These are phyloP conservation scores for Esperia sulphurella DNA, from an alignment of 2,888 invertebrate genomes.

Conservation along the genomic window DNA sequence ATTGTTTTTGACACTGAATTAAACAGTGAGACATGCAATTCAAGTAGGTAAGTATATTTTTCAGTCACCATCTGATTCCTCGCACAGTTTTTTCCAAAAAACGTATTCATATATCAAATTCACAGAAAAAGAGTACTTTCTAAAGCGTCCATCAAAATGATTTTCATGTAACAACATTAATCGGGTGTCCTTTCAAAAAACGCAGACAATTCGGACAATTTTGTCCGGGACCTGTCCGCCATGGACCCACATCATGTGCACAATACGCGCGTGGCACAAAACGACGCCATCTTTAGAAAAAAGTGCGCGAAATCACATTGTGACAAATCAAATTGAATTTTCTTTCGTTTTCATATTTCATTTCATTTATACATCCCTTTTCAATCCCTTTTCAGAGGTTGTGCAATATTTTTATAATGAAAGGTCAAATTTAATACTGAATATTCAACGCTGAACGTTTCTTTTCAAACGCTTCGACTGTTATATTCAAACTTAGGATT, in stretches of 20 bases:
- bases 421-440: too few relatives aligned
- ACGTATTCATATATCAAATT: conserved; percentile 36
- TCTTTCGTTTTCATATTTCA: conserved; percentile 10
- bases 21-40: too few relatives aligned
- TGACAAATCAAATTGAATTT: conserved; percentile 57
- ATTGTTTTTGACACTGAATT: too few relatives aligned
- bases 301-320: conserved; percentile 45
- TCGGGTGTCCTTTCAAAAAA: conserved; percentile 62
- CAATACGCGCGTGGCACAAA: conserved; percentile 52
- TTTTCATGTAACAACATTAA: conserved; percentile 62
- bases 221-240: conserved; percentile 37
- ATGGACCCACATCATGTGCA: conserved; percentile 65
- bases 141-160: conserved; percentile 66
- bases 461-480: too few relatives aligned
- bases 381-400: background rate
- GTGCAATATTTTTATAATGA: background rate
- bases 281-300: conserved; percentile 52
- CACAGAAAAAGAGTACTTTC: conserved; percentile 49
- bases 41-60: too few relatives aligned
- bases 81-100: conserved; percentile 1
- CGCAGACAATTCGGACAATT: conserved; percentile 40
- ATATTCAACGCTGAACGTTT: too few relatives aligned
- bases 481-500: too few relatives aligned
- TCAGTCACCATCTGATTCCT: too few relatives aligned
- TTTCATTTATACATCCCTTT: conserved; percentile 5